Evolutionary conservation across 35 echinoderm and acorn worm species (phyloP).

Genomic region (Apostichopus parvimensis): DNA sequence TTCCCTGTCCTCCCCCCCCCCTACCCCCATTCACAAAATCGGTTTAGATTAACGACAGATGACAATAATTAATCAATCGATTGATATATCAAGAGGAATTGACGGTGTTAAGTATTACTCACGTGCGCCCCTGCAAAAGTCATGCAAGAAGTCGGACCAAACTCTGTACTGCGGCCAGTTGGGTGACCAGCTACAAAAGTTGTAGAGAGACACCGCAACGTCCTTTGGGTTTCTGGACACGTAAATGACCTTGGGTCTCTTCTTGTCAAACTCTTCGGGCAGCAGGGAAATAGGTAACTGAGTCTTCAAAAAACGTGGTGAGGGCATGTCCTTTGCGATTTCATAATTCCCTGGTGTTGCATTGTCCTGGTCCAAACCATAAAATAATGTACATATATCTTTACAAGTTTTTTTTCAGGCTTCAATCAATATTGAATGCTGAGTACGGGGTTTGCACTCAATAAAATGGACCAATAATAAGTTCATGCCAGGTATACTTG

Average conservation of each 20-base stretch:
- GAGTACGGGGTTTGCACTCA: too few relatives aligned
- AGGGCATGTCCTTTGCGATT: neutral
- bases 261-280: slow-evolving; percentile 28
- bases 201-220: slow-evolving; percentile 37
- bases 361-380: too few relatives aligned
- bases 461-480: too few relatives aligned
- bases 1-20: too few relatives aligned
- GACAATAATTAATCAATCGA: too few relatives aligned
- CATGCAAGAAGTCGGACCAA: slow-evolving; percentile 10
- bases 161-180: neutral
- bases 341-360: slow-evolving; percentile 7
- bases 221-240: slow-evolving; percentile 50
- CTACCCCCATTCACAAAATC: too few relatives aligned
- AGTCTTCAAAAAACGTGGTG: slow-evolving; percentile 57
- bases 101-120: neutral
- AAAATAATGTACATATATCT: too few relatives aligned
- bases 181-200: neutral
- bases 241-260: slow-evolving; percentile 47
- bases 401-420: too few relatives aligned
- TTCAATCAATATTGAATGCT: too few relatives aligned
- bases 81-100: too few relatives aligned
- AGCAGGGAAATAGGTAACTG: neutral
- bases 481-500: too few relatives aligned
- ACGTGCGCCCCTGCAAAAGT: slow-evolving; percentile 17
- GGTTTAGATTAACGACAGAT: too few relatives aligned